Conservation (phyloP, 2,888 invertebrate genomes). For the Ptycholaimellus sp. region DNA sequence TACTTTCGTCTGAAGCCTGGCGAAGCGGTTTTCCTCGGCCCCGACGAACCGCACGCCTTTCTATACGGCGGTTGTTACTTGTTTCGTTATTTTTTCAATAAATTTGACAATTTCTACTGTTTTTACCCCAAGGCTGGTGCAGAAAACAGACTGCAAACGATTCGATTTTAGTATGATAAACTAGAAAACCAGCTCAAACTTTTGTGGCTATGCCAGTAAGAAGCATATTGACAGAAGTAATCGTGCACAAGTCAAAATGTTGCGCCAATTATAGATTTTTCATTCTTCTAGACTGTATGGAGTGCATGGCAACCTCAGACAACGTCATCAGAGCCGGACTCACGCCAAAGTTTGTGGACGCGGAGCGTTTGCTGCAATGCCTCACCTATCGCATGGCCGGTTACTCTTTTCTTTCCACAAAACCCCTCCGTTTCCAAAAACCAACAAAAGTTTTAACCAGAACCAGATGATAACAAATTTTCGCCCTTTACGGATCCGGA, state of each 20-base stretch:
- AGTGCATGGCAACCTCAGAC: slow-evolving; percentile 97
- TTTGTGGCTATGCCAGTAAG: too few relatives aligned
- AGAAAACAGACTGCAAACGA: neutral
- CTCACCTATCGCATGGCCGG: slow-evolving; percentile 41
- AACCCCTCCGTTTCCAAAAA: too few relatives aligned
- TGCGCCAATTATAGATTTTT: too few relatives aligned
- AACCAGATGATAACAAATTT: too few relatives aligned
- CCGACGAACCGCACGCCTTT: slow-evolving; percentile 88
- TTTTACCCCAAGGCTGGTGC: too few relatives aligned
- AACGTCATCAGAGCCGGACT: slow-evolving; percentile 91
- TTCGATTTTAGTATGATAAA: neutral
- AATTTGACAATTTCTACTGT: neutral
- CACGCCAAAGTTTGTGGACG: slow-evolving; percentile 80
- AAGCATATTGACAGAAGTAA: too few relatives aligned
- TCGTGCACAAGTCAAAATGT: too few relatives aligned
- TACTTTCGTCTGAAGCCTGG: slow-evolving; percentile 54
- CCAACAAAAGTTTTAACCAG: too few relatives aligned
- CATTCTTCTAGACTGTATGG: slow-evolving; percentile 76
- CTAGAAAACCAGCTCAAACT: neutral
- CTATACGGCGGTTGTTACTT: slow-evolving; percentile 49
- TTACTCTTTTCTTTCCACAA: too few relatives aligned
- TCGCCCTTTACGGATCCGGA: slow-evolving; percentile 23
- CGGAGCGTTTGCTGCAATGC: slow-evolving; percentile 55
- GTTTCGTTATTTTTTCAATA: neutral
- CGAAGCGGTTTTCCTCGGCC: slow-evolving; percentile 67